Evolutionary conservation across 1,140 invertebrate genomes (phyloP).

Genomic region (Cherax destructor): DNA sequence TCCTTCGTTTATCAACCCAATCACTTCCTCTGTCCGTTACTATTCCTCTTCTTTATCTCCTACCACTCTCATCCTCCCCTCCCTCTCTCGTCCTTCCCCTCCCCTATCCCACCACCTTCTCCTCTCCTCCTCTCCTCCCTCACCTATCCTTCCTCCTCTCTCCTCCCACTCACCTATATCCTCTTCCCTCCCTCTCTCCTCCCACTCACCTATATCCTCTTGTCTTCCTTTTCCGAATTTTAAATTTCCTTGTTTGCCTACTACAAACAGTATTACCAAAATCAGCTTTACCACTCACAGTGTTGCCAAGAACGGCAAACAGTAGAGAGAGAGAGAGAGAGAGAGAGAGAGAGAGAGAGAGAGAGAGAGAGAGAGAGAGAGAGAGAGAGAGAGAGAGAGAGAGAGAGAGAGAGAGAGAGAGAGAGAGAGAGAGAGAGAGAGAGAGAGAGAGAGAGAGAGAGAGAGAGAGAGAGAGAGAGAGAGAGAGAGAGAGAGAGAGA

Average conservation of each 20-base stretch:
- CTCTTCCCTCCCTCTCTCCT: background rate
- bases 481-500: too few relatives aligned
- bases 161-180: background rate
- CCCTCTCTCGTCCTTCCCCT: background rate
- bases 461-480: too few relatives aligned
- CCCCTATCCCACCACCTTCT: background rate
- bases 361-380: too few relatives aligned
- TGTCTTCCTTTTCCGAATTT: background rate
- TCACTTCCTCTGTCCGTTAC: too few relatives aligned
- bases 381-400: too few relatives aligned
- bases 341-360: too few relatives aligned
- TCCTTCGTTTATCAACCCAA: too few relatives aligned
- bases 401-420: too few relatives aligned
- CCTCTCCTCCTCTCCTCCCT: background rate
- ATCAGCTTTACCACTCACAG: background rate
- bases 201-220: background rate
- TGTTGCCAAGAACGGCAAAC: background rate
- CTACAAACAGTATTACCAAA: background rate
- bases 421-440: too few relatives aligned
- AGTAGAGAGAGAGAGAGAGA: too few relatives aligned
- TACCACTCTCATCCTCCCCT: background rate
- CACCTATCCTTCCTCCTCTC: background rate
- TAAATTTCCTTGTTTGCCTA: background rate
- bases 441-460: too few relatives aligned
- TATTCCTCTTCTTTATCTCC: too few relatives aligned